phyloP scores from a whole-genome alignment of 2,797 vertebrate genomes.

The Megalops cyprinoides region DNA sequence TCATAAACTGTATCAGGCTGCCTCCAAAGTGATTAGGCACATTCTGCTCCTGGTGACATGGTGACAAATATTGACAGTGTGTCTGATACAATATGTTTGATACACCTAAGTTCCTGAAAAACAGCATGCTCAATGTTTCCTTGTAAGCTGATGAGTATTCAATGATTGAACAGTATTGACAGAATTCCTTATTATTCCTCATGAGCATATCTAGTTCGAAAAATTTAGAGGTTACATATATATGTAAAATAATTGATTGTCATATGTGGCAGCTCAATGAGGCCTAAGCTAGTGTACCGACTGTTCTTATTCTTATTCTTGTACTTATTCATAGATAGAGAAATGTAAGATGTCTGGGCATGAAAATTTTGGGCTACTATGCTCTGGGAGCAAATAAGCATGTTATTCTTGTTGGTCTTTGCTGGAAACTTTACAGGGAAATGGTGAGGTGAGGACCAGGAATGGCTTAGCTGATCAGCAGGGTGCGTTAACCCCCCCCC shows the following conservation, averaged over 20 bases:
- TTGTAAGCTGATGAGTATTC: neutral
- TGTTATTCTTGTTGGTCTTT: neutral
- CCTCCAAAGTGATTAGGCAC: neutral
- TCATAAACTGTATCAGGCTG: neutral
- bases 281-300: neutral
- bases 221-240: neutral
- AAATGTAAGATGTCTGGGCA: neutral
- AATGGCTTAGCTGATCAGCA: too few relatives aligned
- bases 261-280: neutral
- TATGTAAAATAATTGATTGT: neutral
- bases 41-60: constrained; percentile 2
- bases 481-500: too few relatives aligned
- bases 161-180: constrained; percentile 20
- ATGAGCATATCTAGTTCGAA: neutral
- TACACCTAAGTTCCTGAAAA: neutral
- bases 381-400: too few relatives aligned
- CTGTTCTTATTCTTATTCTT: neutral
- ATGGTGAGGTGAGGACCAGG: neutral
- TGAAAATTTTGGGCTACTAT: neutral
- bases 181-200: neutral
- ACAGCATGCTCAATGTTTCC: neutral
- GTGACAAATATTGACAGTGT: neutral
- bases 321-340: too few relatives aligned
- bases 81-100: neutral
- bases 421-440: neutral